Evolutionary conservation across 2,888 invertebrate species (phyloP).

Genomic region (Cantharis rufa): DNA sequence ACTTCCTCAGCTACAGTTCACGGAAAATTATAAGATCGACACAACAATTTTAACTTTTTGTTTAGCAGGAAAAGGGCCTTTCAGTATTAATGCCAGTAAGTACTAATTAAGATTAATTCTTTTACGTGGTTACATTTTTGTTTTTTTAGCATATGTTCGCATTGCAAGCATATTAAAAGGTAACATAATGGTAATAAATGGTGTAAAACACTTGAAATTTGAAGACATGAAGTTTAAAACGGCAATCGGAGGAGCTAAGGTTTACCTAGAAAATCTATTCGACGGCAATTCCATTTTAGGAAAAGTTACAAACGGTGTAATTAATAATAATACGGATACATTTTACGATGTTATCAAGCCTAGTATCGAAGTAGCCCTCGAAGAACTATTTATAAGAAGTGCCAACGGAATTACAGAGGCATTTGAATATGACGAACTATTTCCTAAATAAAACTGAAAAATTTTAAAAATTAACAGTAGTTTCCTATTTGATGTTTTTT

Average conservation of each 20-base stretch:
- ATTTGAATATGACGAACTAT: constrained; percentile 49
- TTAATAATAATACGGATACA: constrained; percentile 69
- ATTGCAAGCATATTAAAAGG: constrained; percentile 58
- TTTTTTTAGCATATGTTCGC: too few species aligned
- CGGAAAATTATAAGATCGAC: too few species aligned
- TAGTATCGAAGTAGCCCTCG: constrained; percentile 65
- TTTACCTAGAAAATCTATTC: constrained; percentile 69
- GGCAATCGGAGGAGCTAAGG: constrained; percentile 62
- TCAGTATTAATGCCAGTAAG: too few species aligned
- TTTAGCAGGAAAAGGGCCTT: too few species aligned
- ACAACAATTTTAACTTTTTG: too few species aligned
- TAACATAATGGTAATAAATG: constrained; percentile 60
- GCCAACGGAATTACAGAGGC: constrained; percentile 70
- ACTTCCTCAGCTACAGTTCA: too few species aligned
- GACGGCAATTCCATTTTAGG: constrained; percentile 66
- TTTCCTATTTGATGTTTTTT: too few species aligned
- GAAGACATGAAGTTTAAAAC: constrained; percentile 67
- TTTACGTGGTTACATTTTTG: too few species aligned
- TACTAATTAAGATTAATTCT: too few species aligned
- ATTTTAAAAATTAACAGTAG: too few species aligned
- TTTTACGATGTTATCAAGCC: constrained; percentile 70
- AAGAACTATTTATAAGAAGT: constrained; percentile 69
- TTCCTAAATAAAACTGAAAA: too few species aligned
- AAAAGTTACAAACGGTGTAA: constrained; percentile 23
- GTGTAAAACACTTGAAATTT: constrained; percentile 64